Conservation (phyloP, 2,888 invertebrate genomes). For the Trachelus troglodyta region DNA sequence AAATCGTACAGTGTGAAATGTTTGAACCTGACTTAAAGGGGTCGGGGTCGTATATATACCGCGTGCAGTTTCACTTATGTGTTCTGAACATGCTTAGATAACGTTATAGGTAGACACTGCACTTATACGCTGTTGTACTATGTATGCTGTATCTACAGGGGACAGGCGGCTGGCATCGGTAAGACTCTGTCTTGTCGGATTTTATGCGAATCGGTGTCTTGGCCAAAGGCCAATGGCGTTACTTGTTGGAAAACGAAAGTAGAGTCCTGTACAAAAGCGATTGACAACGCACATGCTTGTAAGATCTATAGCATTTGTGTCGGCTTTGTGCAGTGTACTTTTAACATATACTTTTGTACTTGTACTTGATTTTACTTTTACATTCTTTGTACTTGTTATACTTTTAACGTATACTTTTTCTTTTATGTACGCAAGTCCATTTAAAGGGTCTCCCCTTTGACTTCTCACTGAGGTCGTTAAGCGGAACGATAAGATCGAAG, state of each 20-base stretch:
- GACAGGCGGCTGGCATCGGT: background rate
- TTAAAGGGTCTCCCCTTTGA: background rate
- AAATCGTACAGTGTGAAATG: background rate
- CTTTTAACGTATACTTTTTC: background rate
- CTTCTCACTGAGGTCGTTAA: background rate
- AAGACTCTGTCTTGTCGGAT: background rate
- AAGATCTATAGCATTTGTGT: background rate
- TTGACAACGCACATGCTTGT: background rate
- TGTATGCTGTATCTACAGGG: background rate
- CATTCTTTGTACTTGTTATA: too few species aligned
- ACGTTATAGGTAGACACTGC: conserved; percentile 2
- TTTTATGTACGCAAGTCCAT: background rate
- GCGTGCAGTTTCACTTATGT: background rate
- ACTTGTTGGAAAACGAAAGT: background rate
- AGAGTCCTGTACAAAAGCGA: background rate
- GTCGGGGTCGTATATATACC: conserved; percentile 29
- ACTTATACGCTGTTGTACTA: background rate
- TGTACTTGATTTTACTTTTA: too few species aligned
- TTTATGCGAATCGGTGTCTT: conserved; percentile 5
- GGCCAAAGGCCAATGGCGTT: conserved; percentile 5
- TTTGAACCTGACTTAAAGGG: conserved; percentile 38
- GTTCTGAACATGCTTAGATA: background rate
- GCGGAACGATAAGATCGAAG: background rate
- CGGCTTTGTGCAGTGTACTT: background rate
- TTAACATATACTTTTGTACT: background rate